Conservation (phyloP, 2,797 vertebrate genomes). For the Eurystomus glaucurus region DNA sequence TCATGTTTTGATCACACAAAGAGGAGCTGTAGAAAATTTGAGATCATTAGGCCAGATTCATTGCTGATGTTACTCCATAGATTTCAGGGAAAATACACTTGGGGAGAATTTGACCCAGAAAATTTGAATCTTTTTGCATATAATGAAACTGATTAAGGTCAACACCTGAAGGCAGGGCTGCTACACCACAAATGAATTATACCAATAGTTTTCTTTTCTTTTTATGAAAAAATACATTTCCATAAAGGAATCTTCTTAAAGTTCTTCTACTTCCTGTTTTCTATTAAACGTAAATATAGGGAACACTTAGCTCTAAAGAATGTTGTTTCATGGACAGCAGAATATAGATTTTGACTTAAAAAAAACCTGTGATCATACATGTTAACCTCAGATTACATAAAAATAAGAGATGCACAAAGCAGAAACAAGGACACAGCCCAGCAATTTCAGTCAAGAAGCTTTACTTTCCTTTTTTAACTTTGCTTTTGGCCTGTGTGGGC, state of each 20-base stretch:
- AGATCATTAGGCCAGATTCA: constrained; percentile 14
- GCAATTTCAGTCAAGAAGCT: not conserved
- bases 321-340: not conserved
- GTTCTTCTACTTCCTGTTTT: not conserved
- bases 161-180: not conserved
- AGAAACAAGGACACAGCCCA: not conserved
- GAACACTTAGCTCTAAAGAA: not conserved
- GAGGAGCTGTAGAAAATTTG: constrained; percentile 26
- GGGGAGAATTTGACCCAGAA: constrained; percentile 57
- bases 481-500: not conserved
- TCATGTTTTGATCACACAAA: not conserved
- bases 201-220: not conserved
- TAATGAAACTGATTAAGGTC: constrained; percentile 57
- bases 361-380: not conserved
- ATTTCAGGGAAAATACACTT: not conserved
- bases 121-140: constrained; percentile 40
- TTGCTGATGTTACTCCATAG: not conserved
- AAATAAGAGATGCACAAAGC: not conserved
- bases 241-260: not conserved
- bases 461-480: not conserved
- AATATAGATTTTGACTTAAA: not conserved
- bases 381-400: not conserved
- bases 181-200: not conserved
- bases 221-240: not conserved
- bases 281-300: not conserved